Percentiles rank a stretch among this genome's conserved stretches.
These are phyloP conservation scores for Hetaerina americana DNA, from an alignment of 1,140 invertebrate species.

Conservation along the genomic window DNA sequence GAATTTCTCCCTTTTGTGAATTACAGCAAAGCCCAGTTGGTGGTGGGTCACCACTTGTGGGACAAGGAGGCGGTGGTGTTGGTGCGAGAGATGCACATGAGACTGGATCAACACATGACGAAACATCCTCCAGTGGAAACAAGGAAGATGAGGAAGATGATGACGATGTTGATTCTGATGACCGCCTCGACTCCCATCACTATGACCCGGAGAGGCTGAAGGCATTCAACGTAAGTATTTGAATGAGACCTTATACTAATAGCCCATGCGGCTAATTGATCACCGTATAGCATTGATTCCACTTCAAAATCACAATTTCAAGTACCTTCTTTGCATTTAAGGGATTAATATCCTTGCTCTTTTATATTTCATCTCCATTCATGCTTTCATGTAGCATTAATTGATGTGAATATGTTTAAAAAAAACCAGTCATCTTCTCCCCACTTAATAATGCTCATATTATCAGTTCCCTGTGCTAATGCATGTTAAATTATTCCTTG, in stretches of 20 bases:
- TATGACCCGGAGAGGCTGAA: conserved; percentile 92
- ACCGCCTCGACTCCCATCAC: conserved; percentile 71
- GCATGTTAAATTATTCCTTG: no score
- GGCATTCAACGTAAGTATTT: conserved; percentile 81
- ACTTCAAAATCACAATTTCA: neutral
- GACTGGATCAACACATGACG: conserved; percentile 68
- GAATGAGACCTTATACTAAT: no score
- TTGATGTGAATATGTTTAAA: no score
- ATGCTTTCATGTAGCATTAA: no score
- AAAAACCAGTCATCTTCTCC: no score
- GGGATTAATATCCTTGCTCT: no score
- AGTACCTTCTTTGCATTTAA: neutral
- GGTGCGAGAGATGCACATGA: conserved; percentile 25
- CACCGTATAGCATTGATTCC: conserved; percentile 1
- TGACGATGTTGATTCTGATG: conserved; percentile 80
- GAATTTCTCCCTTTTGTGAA: no score
- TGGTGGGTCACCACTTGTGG: neutral
- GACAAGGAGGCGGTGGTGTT: no score
- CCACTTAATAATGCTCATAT: no score
- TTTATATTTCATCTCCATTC: no score
- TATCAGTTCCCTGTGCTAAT: no score
- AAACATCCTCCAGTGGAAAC: conserved; percentile 75
- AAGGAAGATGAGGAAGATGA: conserved; percentile 92
- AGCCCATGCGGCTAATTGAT: neutral
- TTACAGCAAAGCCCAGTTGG: neutral